Evolutionary conservation across 2,113 vertebrate genomes (phyloP).

Genomic region (Urocynchramus pylzowi): DNA sequence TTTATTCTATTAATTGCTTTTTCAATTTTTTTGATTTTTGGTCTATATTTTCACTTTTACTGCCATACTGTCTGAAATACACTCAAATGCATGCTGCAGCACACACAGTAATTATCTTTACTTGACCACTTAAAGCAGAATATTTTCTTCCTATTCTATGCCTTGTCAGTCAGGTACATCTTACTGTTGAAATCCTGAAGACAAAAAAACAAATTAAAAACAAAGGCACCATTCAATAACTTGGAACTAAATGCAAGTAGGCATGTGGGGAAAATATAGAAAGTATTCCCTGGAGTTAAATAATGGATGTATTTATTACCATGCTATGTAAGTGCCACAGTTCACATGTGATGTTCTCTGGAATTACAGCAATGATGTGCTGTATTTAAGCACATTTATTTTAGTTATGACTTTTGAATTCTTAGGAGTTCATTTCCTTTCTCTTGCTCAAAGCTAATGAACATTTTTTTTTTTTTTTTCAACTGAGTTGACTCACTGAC

Average conservation of each 20-base stretch:
- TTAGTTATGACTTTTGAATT: background rate
- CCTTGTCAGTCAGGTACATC: background rate
- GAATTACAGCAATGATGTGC: background rate
- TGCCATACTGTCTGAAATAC: background rate
- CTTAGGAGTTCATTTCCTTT: constrained; percentile 20
- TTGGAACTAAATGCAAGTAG: background rate
- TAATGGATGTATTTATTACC: background rate
- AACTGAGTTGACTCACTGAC: constrained; percentile 3
- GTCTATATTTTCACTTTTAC: background rate
- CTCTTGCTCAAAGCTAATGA: constrained; percentile 40
- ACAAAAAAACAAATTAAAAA: fast-evolving
- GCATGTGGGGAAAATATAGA: background rate
- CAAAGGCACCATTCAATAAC: background rate
- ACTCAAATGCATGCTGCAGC: background rate
- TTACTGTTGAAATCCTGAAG: background rate
- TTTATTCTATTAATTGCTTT: background rate
- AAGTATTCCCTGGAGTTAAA: background rate
- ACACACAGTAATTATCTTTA: background rate
- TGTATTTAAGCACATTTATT: background rate
- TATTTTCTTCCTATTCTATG: background rate
- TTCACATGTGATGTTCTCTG: constrained; percentile 9
- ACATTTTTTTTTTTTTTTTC: constrained; percentile 19
- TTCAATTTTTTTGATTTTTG: background rate
- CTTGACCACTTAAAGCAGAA: background rate
- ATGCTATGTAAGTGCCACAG: background rate